Evolutionary conservation across 2,888 invertebrate species (phyloP), one percentile per base, ranked within the genome.

Genomic region (Ganaspis brasiliensis): DNA sequence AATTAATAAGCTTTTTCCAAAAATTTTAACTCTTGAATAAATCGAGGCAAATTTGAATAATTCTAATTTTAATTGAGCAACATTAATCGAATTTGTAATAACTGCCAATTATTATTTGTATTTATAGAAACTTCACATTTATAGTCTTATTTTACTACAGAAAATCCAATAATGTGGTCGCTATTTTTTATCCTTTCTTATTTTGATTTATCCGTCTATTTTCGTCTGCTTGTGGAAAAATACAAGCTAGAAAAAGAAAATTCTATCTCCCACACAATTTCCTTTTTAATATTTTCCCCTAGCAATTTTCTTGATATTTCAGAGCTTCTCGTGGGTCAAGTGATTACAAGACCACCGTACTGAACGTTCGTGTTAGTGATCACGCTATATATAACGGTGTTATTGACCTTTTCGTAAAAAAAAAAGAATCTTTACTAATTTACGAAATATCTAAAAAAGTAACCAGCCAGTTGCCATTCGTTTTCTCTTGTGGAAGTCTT

Each of bases 331-430:
- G 2, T 67, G 24, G 45, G 45, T 67, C 45, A 67, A 40, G 45
- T 45, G 67, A 67, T 67, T 67, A 9, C 24, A 67, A 67, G 67
- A 52, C 19, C 19, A 52, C n/a, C 19, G 52, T 52, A 9, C n/a
- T 52, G 45, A 45, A 24, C 40, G 26, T 67, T 40, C 67, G 24
- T 67, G 67, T 59, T 67, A 67, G 45, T 9, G 45, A 67, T 67
- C 67, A 45, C n/a, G 26, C 45, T 24, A 26, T 40, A 67, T 40
- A 67, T 40, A 45, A 45, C 45, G 26, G 67, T 67, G 67, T 67
- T 24, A 24, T 67, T 67, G 67, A 45, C 67, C 26, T 67, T 67
- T 45, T 6, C 40, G 19, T 9, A 61, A 61, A 40, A 52, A n/a
- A 19, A 8, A 52, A 49, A 49, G 16, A 49, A 63, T 21, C 14